Conservation (phyloP, 2,113 vertebrate genomes). For the Sander vitreus region DNA sequence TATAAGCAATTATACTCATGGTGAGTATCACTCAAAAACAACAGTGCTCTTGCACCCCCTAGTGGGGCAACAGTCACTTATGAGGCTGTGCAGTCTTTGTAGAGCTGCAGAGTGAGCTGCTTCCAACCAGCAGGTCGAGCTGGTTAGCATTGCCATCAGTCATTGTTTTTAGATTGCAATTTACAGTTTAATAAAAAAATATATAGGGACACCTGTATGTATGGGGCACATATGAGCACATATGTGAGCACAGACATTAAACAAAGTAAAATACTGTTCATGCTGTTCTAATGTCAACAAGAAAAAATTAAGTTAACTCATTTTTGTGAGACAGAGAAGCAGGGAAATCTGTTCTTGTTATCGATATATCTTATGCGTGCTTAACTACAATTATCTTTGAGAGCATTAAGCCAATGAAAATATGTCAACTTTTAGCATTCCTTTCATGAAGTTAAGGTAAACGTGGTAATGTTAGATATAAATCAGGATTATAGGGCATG, state of each 20-base stretch:
- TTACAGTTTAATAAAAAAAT: no score
- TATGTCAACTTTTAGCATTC: not conserved
- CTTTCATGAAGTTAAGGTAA: not conserved
- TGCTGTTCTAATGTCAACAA: no score
- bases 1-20: not conserved
- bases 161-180: not conserved
- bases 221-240: not conserved
- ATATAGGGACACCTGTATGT: not conserved
- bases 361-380: not conserved
- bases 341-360: slow-evolving; percentile 10
- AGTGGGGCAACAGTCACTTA: slow-evolving; percentile 2
- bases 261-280: not conserved
- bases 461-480: not conserved
- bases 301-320: no score
- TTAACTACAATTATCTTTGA: not conserved
- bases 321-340: not conserved
- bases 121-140: not conserved
- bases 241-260: not conserved
- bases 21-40: not conserved
- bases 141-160: not conserved
- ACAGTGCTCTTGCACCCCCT: slow-evolving; percentile 19
- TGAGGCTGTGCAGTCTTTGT: not conserved
- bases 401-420: not conserved
- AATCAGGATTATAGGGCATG: not conserved
- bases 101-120: not conserved